phyloP scores from a whole-genome alignment of 1,140 invertebrate species.

The Drosophila athabasca region DNA sequence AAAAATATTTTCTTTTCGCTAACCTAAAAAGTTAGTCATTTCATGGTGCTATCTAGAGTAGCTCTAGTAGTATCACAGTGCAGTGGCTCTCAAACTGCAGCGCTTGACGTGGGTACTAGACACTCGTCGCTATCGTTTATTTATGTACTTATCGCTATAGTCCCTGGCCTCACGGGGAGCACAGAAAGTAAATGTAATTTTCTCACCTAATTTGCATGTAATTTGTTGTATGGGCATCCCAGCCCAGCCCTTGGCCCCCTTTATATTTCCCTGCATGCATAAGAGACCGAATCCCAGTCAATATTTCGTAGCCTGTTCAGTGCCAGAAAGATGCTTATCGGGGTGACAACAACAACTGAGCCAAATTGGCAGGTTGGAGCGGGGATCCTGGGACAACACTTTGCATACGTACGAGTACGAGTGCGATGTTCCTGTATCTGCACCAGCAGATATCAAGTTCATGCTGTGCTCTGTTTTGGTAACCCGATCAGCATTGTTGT shows the following conservation, averaged over 20 bases:
- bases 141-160: not conserved
- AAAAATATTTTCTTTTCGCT: too few species aligned
- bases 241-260: constrained; percentile 18
- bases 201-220: constrained; percentile 66
- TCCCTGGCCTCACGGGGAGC: not conserved
- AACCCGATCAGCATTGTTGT: constrained; percentile 57
- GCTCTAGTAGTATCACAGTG: too few species aligned
- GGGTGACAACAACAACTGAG: constrained; percentile 63
- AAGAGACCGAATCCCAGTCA: constrained; percentile 46
- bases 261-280: constrained; percentile 26
- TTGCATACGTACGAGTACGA: constrained; percentile 46
- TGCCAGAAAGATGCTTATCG: constrained; percentile 64
- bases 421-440: constrained; percentile 15
- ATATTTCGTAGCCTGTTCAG: constrained; percentile 51
- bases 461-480: constrained; percentile 32
- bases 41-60: too few species aligned
- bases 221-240: constrained; percentile 61
- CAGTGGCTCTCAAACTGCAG: not conserved
- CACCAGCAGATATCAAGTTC: constrained; percentile 29
- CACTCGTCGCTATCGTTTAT: not conserved
- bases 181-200: not conserved
- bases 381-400: constrained; percentile 34
- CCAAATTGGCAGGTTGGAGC: constrained; percentile 54
- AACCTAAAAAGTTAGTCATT: too few species aligned
- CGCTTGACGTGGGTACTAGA: not conserved